Base-by-base conservation (phyloP, 2,113 vertebrate species). In the Polypterus bichir region DNA sequence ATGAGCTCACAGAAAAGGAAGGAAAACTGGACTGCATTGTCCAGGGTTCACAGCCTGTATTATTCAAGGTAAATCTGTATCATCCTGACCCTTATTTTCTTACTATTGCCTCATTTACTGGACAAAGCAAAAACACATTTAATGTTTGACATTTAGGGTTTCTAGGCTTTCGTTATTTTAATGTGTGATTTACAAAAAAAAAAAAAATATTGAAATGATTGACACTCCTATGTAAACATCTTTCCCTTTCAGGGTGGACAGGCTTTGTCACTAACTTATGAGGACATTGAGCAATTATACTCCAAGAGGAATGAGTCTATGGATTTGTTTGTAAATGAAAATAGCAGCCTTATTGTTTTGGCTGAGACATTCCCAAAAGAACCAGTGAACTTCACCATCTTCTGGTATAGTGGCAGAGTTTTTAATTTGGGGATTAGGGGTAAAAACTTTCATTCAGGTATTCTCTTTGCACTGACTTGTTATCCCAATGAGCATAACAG, bases 311-410 rank as follows among this genome's bases (percentile, higher is more conserved):
- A 77, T 3, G 70, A 63, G 49, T 83, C 77, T 54, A 76, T 86
- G 76, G 73, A 73, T 8, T 67, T 85, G 9, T 70, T 82, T 54
- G 68, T 79, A 47, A 76, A 77, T 64, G 77, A 82, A 4, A 71
- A 70, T 0, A 69, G 71, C 45, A 47, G 62, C 3, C 44, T 68
- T 55, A 77, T 74, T 11, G 64, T 69, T 47, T 53, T 60, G 47
- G 54, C 64, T 11, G 46, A 62, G 0, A 66, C 62, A 3, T 76
- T 83, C 49, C 79, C 82, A 9, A 76, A 75, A 52, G 76, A 77
- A 57, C 81, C 81, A 1, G 79, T 82, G 47, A 87, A 86, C 78
- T 85, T 84, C 74, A 85, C 79, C 3, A 62, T 87, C 68, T 74
- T 85, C 62, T 86, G 83, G 85, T 87, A 74, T 65, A 49, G 47